Evolutionary conservation across 2,888 invertebrate genomes (phyloP).

Genomic region (Metalampra italica): DNA sequence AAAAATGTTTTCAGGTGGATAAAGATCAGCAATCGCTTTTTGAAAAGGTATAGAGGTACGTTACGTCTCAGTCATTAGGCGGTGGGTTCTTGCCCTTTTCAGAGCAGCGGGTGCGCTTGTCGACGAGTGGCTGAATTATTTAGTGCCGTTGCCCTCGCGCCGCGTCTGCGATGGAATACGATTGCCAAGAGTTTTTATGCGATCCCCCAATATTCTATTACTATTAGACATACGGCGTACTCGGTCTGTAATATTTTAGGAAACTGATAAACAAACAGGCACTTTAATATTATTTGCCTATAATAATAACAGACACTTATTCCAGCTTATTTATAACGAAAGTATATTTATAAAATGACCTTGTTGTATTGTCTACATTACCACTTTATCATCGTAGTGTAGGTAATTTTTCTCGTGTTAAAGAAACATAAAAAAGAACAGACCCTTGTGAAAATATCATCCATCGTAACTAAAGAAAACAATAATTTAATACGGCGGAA

Average conservation of each 20-base stretch:
- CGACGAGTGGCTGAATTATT: constrained; percentile 58
- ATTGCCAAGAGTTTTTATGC: constrained; percentile 31
- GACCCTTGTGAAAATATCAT: too few species aligned
- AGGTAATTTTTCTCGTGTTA: too few species aligned
- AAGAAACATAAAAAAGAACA: too few species aligned
- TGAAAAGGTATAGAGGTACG: background rate
- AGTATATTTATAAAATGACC: too few species aligned
- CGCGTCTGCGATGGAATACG: constrained; percentile 36
- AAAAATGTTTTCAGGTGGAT: background rate
- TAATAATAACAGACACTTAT: too few species aligned
- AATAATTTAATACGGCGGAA: too few species aligned
- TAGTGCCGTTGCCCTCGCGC: constrained; percentile 32
- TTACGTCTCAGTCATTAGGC: constrained; percentile 42
- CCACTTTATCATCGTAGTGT: too few species aligned
- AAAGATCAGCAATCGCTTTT: constrained; percentile 3
- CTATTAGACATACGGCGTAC: background rate
- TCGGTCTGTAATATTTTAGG: background rate
- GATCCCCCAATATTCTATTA: constrained; percentile 13
- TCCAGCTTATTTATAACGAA: too few species aligned
- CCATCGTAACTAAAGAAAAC: too few species aligned
- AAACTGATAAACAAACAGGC: too few species aligned
- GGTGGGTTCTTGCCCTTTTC: constrained; percentile 52
- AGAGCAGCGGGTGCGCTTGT: constrained; percentile 48
- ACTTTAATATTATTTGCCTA: too few species aligned
- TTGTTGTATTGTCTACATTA: too few species aligned